Percentiles rank a stretch among this genome's conserved stretches.
Conservation (phyloP, 1,140 invertebrate genomes). For the Philopotamus ludificatus region DNA sequence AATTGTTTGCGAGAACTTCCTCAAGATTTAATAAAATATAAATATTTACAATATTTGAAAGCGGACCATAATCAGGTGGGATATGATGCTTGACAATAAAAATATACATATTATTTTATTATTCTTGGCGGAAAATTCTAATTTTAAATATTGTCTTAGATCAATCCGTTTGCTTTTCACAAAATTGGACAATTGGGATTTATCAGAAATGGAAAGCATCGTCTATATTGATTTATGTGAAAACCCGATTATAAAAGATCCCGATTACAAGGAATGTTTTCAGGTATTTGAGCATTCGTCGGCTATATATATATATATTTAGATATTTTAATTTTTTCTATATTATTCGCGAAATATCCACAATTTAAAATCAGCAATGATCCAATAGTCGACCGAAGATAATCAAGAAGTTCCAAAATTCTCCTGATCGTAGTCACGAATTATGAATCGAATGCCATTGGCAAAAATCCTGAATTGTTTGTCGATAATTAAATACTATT, state of each 20-base stretch:
- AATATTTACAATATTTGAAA: conserved; percentile 10
- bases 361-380: conserved; percentile 16
- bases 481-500: background rate
- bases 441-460: background rate
- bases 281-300: conserved; percentile 6
- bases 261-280: conserved; percentile 17
- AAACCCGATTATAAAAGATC: conserved; percentile 16
- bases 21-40: conserved; percentile 9
- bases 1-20: conserved; percentile 16
- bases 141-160: conserved; percentile 11
- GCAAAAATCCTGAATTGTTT: background rate
- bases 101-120: background rate
- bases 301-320: background rate
- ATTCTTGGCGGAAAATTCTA: background rate
- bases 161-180: conserved; percentile 13
- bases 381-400: too few relatives aligned
- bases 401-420: too few relatives aligned
- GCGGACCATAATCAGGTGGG: conserved; percentile 11
- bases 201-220: conserved; percentile 17
- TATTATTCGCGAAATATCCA: conserved; percentile 5
- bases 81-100: background rate
- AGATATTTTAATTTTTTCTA: conserved; percentile 3
- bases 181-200: conserved; percentile 12
- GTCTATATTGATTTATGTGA: conserved; percentile 9
- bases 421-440: background rate